Percentiles rank a stretch among this genome's conserved stretches.
These are phyloP conservation scores for Propsilocerus akamusi DNA, from an alignment of 1,140 invertebrate species.

Conservation along the genomic window DNA sequence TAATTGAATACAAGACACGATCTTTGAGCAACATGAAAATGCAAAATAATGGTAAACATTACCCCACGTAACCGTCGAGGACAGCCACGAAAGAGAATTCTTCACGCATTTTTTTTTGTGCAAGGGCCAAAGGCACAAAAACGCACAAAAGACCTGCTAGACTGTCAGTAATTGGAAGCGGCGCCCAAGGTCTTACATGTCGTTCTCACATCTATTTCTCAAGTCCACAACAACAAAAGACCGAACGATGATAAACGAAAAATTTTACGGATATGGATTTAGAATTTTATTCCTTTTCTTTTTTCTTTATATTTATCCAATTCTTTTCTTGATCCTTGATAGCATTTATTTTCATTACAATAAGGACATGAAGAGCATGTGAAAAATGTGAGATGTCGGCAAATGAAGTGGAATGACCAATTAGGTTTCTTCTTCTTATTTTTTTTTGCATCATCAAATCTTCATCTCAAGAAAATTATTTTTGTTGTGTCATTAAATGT, in stretches of 20 bases:
- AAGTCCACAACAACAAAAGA: too few relatives aligned
- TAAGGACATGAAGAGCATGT: too few relatives aligned
- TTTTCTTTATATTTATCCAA: too few relatives aligned
- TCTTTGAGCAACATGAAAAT: too few relatives aligned
- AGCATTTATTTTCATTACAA: too few relatives aligned
- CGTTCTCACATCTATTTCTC: neutral
- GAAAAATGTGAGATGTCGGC: neutral
- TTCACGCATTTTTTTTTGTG: neutral
- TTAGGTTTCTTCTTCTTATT: neutral
- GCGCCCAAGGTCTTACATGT: neutral
- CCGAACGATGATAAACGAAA: conserved; percentile 3
- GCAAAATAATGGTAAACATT: too few relatives aligned
- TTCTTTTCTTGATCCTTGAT: too few relatives aligned
- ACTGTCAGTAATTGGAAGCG: neutral
- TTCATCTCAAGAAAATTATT: too few relatives aligned
- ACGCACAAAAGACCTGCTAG: conserved; percentile 1
- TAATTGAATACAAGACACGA: too few relatives aligned
- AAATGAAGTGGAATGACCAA: neutral
- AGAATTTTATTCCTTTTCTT: too few relatives aligned
- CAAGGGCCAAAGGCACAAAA: neutral
- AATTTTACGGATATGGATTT: neutral
- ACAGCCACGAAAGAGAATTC: neutral
- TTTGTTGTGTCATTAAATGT: too few relatives aligned
- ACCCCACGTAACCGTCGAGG: neutral
- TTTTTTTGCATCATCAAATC: neutral